Evolutionary conservation across 2,888 invertebrate species (phyloP), one percentile per base, ranked within the genome.

Genomic region (Desoria tigrina): DNA sequence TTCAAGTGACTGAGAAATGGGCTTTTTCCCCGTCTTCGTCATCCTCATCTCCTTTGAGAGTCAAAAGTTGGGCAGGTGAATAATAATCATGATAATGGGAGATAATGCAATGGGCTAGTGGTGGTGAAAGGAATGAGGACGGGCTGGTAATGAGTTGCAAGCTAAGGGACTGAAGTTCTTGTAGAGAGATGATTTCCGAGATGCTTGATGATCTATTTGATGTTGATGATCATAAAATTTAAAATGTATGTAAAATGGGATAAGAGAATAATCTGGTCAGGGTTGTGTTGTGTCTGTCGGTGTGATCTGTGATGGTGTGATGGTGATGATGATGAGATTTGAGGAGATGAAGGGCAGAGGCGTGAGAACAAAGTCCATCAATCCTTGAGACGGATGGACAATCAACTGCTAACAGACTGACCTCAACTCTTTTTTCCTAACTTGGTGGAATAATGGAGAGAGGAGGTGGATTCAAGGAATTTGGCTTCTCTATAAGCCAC

Each of bases 341-440:
- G 32, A 32, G 32, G 45, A n/a, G n/a, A 45, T 45, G 45, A 45
- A 45, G 45, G 45, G 45, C 45, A 45, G 45, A 45, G 45, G 55
- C 55, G 55, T 55, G 55, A 55, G 55, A 55, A 55, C 55, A 55
- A 55, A 32, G 55, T 55, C 55, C 32, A 32, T 32, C 55, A 55
- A 55, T 55, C 27, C 23, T 7, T 27, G 23, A 3, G 16, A 58
- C 11, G 58, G 24, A 58, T 42, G 45, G 16, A 42, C 58, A 58
- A 42, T 23, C 37, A 56, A 9, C 32, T 62, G 56, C 53, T 62
- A 54, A 56, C 62, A 56, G 62, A 62, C 62, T 62, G 62, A 62
- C 62, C 62, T 49, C 56, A 62, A 62, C 62, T 53, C 62, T 62
- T 62, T 62, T 45, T 61, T 56, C 23, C 37, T 51, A 24, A 27